These are phyloP conservation scores for Dermochelys coriacea DNA, from an alignment of 2,797 vertebrate species.

Conservation along the genomic window DNA sequence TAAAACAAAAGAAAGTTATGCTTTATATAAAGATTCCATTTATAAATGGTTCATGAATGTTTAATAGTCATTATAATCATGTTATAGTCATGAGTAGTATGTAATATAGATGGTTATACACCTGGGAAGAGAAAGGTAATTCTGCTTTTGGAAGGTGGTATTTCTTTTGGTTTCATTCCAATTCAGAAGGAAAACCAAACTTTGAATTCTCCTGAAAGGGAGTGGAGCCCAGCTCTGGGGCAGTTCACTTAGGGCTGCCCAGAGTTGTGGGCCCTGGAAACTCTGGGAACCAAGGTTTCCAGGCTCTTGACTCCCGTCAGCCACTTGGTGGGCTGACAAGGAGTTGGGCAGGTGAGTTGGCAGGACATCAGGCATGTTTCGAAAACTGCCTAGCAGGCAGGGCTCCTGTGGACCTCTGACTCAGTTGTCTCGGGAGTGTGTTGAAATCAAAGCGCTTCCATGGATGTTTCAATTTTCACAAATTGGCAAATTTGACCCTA, in stretches of 20 bases:
- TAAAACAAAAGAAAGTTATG: neutral
- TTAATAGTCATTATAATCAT: neutral
- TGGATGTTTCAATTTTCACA: neutral
- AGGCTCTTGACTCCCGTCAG: neutral
- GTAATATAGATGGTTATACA: neutral
- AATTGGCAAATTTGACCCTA: neutral
- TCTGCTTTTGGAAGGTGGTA: neutral
- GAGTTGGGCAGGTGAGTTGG: neutral
- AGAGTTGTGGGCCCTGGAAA: neutral
- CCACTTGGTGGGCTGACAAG: neutral
- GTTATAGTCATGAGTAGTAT: neutral
- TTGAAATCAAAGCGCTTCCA: neutral
- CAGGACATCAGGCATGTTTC: neutral
- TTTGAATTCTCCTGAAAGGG: neutral
- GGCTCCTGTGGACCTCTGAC: neutral
- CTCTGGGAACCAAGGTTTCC: neutral
- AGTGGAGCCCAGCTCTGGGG: neutral
- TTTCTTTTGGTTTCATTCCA: neutral
- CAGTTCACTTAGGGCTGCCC: neutral
- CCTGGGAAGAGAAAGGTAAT: neutral
- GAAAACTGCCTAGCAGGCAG: neutral
- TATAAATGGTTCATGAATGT: neutral
- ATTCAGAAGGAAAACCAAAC: neutral
- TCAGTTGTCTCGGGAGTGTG: neutral
- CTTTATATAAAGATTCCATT: neutral